Evolutionary conservation across 2,888 invertebrate species (phyloP), one percentile per base, ranked within the genome.

Genomic region (Apomyelois bistriatella): DNA sequence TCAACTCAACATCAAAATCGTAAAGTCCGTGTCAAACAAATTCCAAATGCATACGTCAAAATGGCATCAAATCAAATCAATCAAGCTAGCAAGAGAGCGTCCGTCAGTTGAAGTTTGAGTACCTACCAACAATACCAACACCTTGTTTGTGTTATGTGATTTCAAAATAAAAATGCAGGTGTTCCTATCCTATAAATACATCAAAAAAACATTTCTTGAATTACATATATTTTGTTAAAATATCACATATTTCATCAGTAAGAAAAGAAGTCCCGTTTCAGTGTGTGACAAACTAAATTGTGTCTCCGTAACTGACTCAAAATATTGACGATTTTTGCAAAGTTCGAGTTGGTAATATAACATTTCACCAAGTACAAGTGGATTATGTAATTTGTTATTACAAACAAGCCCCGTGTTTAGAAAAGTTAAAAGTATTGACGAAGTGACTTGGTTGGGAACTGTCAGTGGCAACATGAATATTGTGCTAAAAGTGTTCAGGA

Each of bases 401-500:
- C 48, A 41, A 57, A 52, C 32, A 48, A 47, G 13, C 13, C 4
- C 38, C 47, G 22, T 53, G 52, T 42, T 54, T 53, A 49, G 22
- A 53, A 58, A 58, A 59, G 47, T 53, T 37, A 1, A 50, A 53
- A 53, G 41, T 55, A 57, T 58, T 55, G 60, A 54, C 52, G 57
- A 51, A 52, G 60, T 53, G 60, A 59, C 40, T 59, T 49, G 52
- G 58, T 59, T 54, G 52, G 43, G 54, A 56, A 59, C 55, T 54
- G 52, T 51, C 46, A 65, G 76, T 76, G 75, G 62, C 75, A 85
- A 73, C 69, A 88, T 88, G 87, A 81, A 71, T 75, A 69, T 66
- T 73, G 72, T 76, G 64, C 64, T 77, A 54, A 76, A 71, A 70
- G 73, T 76, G 72, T 76, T 76, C 66, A 85, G 85, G 85, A 87